Base-by-base conservation (phyloP, 2,113 vertebrate genomes). In the Monopterus albus region DNA sequence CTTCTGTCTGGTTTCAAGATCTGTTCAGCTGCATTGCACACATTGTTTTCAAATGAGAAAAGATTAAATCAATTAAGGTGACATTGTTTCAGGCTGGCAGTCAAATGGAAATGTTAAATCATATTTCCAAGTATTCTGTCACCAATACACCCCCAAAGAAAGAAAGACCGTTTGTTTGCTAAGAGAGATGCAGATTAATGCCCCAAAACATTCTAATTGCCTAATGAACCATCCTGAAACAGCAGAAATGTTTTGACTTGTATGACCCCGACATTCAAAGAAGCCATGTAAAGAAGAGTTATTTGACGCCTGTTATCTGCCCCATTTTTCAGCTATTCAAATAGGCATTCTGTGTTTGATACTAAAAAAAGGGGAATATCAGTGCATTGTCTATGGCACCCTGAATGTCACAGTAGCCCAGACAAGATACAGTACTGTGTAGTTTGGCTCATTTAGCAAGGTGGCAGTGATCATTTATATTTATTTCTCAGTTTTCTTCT, bases 21-120 rank as follows among this genome's bases (percentile, higher is more conserved):
- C 72, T 75, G 67, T 83, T 90, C 79, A 83, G 83, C 83, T 79
- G 64, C 79, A 66, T 40, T 85, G 69, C 82, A 76, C 89, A 80
- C 87, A 88, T 80, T 90, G 84, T 86, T 87, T 87, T 91, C 84
- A 82, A 84, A 73, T 55, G 76, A 86, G 72, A 86, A 79, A 83
- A 89, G 79, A 90, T 88, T 82, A 75, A 81, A 91, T 92, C 87
- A 90, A 86, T 88, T 83, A 88, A 88, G 87, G 61, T 82, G 75
- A 78, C 82, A 85, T 71, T 67, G 76, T 87, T 86, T 58, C 72
- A 81, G 83, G 43, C 86, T 78, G 79, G 87, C 81, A 89, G 83
- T 84, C 80, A 86, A 82, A 88, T 84, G 81, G 88, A 87, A 91
- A 88, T 84, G 89, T 91, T 89, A 88, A 89, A 92, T 89, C 65